Base-by-base conservation (phyloP, 2,113 vertebrate species). In the Chascanopsetta lugubris region DNA sequence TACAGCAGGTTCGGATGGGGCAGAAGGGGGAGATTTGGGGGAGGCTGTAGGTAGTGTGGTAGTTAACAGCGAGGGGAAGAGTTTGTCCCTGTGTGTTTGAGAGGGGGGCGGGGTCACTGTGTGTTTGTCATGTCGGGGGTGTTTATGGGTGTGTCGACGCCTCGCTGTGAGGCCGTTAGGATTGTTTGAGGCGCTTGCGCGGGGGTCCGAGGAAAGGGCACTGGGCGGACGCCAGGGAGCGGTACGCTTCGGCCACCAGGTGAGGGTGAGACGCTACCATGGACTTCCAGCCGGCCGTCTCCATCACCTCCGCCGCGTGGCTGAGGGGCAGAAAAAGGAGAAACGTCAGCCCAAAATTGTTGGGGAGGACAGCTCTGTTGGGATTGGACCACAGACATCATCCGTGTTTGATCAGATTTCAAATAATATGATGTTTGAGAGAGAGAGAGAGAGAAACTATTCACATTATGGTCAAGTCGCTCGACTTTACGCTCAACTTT, bases 111-210 rank as follows among this genome's bases (percentile, higher is more conserved):
- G 62, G 9, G 10, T 69, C 49, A 47, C 38, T 13, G 75, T 26
- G 25, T 54, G 47, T 45, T 34, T 56, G 26, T 62, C n/a, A n/a
- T n/a, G n/a, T n/a, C n/a, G 61, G 49, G 21, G 45, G 67, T 29
- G 21, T 38, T 43, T 26, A 25, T 20, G 57, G 13, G 34, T 11
- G 57, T 46, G 54, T 38, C 4, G 42, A 53, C 25, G 50, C 42
- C 36, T 42, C 27, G 24, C 42, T 30, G n/a, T 9, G 46, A 61
- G 57, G 71, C 55, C 79, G 76, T 90, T 98, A 99, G 77, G 96
- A 98, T 69, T 99, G 97, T 95, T 99, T 99, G 93, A 99, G 97
- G 58, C 96, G 96, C 80, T 98, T 99, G 74, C 97, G 95, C 11
- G 97, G 97, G 25, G 97, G 96, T 48, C 97, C 97, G 60, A 99